Base-by-base conservation (phyloP, 2,797 vertebrate species). In the Emydoidea blandingii region DNA sequence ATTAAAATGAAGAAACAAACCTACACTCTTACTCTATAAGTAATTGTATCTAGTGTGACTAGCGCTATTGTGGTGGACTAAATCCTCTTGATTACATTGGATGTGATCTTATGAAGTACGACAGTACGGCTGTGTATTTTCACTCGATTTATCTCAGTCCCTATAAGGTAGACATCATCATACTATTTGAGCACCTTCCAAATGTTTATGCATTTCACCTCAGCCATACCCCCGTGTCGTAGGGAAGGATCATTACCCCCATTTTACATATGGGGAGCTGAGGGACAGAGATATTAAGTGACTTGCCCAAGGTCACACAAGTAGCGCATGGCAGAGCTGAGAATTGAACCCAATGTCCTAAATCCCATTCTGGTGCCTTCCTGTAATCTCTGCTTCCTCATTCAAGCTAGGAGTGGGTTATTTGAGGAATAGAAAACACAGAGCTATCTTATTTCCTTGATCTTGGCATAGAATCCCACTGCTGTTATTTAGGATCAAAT, bases 41-140 rank as follows among this genome's bases (percentile, higher is more conserved):
- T 96, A 97, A 97, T 96, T 97, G 97, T 97, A 97, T 95, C 97
- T 97, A 84, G 96, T 97, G 96, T 96, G 94, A 96, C 97, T 97
- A 93, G 93, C 92, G 92, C 95, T 97, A 96, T 96, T 96, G 97
- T 97, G 97, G 97, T 97, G 96, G 95, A 96, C 95, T 97, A 97
- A 97, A 97, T 96, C 96, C 96, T 96, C 94, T 96, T 97, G 97
- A 97, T 97, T 97, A 96, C 96, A 91, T 82, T 94, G 96, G 95
- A 94, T 95, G 97, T 97, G 97, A 97, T 97, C 97, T 97, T 97
- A 97, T 97, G 97, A 97, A 96, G 96, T 97, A 96, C 94, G 97
- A 97, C 96, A 97, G 97, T 97, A 90, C 82, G 92, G 89, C 92
- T 95, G 92, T 90, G 81, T 81, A 81, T 86, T 83, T 95, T 94